Conservation (phyloP, 2,797 vertebrate species). For the Hyperoplus lanceolatus region DNA sequence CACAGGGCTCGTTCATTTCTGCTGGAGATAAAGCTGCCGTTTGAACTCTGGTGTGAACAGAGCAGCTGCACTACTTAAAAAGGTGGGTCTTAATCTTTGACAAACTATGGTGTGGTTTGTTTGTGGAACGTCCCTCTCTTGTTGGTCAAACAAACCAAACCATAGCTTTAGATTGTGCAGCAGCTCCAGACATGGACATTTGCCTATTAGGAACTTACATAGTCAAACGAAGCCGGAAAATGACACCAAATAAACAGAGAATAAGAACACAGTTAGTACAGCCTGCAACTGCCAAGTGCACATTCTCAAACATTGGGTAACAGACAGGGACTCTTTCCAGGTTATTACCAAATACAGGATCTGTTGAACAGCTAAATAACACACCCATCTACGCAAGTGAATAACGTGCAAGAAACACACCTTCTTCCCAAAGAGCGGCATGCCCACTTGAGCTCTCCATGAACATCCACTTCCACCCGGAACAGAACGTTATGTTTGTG, state of each 20-base stretch:
- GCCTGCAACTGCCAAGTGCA: constrained; percentile 14
- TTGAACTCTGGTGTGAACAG: constrained; percentile 31
- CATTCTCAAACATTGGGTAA: constrained; percentile 18
- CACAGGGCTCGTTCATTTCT: too few species aligned
- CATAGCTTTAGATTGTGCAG: neutral
- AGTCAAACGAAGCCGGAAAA: neutral
- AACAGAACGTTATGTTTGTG: constrained; percentile 29
- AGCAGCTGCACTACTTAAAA: constrained; percentile 19
- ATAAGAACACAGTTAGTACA: neutral
- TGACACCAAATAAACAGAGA: neutral
- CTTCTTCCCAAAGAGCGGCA: constrained; percentile 37
- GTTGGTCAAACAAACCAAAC: neutral
- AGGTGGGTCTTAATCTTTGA: neutral
- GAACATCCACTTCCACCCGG: constrained; percentile 39
- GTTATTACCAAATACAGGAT: neutral
- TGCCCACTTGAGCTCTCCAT: constrained; percentile 46
- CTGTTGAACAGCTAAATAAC: constrained; percentile 7
- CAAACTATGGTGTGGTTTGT: neutral
- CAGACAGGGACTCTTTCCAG: neutral
- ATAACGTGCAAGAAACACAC: constrained; percentile 29
- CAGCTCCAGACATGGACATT: neutral
- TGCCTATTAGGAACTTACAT: neutral
- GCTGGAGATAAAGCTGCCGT: neutral
- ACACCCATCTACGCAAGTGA: constrained; percentile 35
- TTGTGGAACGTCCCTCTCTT: neutral